A percentile compares a stretch with the other conserved stretches of the same genome.
Evolutionary conservation across 2,113 vertebrate species (phyloP).

Genomic region (Nematolebias whitei): DNA sequence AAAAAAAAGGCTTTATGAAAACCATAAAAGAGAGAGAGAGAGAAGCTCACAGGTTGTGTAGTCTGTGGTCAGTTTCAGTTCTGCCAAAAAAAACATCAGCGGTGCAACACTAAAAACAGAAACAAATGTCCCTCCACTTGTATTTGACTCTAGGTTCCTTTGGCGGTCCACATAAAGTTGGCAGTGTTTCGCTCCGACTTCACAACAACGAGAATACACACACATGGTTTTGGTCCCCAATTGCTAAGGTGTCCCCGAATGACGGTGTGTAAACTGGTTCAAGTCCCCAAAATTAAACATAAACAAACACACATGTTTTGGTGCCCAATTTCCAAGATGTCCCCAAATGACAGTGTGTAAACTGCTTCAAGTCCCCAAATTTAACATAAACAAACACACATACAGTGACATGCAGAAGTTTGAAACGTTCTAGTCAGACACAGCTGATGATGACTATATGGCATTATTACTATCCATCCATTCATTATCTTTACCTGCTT

Average conservation of each 20-base stretch:
- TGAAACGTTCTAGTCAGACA: neutral
- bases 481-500: too few species aligned
- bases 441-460: too few species aligned
- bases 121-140: constrained; percentile 31
- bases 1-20: constrained; percentile 25
- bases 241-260: too few species aligned
- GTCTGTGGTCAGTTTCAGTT: constrained; percentile 32
- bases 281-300: too few species aligned
- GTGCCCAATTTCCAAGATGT: too few species aligned
- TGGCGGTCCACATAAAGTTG: constrained; percentile 58
- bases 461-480: too few species aligned
- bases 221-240: too few species aligned
- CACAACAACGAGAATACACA: constrained; percentile 4
- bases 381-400: constrained; percentile 17
- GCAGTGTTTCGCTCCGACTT: constrained; percentile 71
- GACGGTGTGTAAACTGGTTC: too few species aligned
- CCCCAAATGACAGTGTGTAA: too few species aligned
- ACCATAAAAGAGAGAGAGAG: neutral
- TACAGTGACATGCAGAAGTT: constrained; percentile 11
- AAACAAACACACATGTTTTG: too few species aligned
- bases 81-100: constrained; percentile 45
- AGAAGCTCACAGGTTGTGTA: neutral
- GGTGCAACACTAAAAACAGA: constrained; percentile 48
- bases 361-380: too few species aligned
- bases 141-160: constrained; percentile 61